A percentile compares a stretch with the other conserved stretches of the same genome.
These are phyloP conservation scores for Xyliphius kryptos DNA, from an alignment of 2,113 vertebrate genomes.

Conservation along the genomic window DNA sequence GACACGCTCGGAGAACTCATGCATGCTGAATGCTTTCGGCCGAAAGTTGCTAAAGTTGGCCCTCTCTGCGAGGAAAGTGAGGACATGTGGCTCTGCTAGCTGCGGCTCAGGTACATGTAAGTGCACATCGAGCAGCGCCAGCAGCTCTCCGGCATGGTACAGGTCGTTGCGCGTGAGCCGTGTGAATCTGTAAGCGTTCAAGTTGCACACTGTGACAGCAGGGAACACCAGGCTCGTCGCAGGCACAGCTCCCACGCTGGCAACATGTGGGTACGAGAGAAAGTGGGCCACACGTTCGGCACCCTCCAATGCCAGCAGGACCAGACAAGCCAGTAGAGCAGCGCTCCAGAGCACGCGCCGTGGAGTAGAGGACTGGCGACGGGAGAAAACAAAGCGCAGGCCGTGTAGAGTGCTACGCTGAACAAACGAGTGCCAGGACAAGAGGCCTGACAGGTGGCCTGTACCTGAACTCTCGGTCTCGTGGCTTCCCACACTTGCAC, in stretches of 20 bases:
- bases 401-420: slow-evolving; percentile 88
- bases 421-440: slow-evolving; percentile 85
- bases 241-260: slow-evolving; percentile 87
- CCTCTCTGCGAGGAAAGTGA: slow-evolving; percentile 77
- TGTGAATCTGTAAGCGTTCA: slow-evolving; percentile 90
- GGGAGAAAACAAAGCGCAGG: slow-evolving; percentile 87
- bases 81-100: slow-evolving; percentile 80
- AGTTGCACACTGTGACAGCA: slow-evolving; percentile 91
- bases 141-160: slow-evolving; percentile 91
- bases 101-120: slow-evolving; percentile 83
- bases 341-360: slow-evolving; percentile 87
- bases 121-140: slow-evolving; percentile 89
- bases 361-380: slow-evolving; percentile 67
- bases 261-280: slow-evolving; percentile 92
- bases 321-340: slow-evolving; percentile 82
- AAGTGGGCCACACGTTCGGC: slow-evolving; percentile 88
- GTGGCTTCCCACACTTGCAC: slow-evolving; percentile 76
- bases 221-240: slow-evolving; percentile 90
- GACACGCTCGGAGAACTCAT: slow-evolving; percentile 88
- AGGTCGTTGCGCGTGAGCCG: slow-evolving; percentile 89
- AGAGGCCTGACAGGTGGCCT: slow-evolving; percentile 28
- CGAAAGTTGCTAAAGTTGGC: slow-evolving; percentile 90
- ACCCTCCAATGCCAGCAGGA: slow-evolving; percentile 84
- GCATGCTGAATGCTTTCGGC: slow-evolving; percentile 92
- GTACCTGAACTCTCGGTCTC: slow-evolving; percentile 74